Evolutionary conservation across 2,113 vertebrate species (phyloP).

Genomic region (Albula goreensis): DNA sequence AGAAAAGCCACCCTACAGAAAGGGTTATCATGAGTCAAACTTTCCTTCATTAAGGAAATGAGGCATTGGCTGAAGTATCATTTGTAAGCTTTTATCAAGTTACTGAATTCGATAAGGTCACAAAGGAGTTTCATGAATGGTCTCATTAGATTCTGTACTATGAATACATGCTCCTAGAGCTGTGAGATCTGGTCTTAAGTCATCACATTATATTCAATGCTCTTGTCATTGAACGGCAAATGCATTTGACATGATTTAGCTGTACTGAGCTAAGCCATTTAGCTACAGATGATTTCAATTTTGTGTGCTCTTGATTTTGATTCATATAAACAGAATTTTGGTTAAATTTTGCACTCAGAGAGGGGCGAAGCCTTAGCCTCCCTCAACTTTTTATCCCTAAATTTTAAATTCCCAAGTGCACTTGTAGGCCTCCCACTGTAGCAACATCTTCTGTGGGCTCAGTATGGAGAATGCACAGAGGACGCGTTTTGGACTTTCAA

Average conservation of each 20-base stretch:
- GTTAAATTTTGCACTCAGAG: no score
- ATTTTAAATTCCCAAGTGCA: no score
- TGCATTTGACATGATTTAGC: background rate
- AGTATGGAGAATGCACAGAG: no score
- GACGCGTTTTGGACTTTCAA: background rate
- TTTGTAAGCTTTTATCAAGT: slow-evolving; percentile 45
- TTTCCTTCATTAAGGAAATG: slow-evolving; percentile 36
- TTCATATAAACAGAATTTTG: no score
- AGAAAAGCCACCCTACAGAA: slow-evolving; percentile 22
- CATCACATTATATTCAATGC: background rate
- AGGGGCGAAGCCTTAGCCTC: no score
- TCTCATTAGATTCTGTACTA: slow-evolving; percentile 20
- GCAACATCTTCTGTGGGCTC: background rate
- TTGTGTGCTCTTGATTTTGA: no score
- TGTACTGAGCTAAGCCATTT: background rate
- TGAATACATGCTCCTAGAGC: background rate
- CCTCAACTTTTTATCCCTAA: no score
- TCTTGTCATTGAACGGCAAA: background rate
- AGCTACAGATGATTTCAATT: background rate
- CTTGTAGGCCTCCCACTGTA: no score
- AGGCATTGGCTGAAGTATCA: slow-evolving; percentile 38
- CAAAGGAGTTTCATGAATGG: slow-evolving; percentile 37
- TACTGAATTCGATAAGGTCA: slow-evolving; percentile 44
- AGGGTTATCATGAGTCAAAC: slow-evolving; percentile 25
- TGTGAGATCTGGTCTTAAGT: background rate